These are phyloP conservation scores for Gymnosoma rotundatum DNA, from an alignment of 2,888 invertebrate species.

Conservation along the genomic window DNA sequence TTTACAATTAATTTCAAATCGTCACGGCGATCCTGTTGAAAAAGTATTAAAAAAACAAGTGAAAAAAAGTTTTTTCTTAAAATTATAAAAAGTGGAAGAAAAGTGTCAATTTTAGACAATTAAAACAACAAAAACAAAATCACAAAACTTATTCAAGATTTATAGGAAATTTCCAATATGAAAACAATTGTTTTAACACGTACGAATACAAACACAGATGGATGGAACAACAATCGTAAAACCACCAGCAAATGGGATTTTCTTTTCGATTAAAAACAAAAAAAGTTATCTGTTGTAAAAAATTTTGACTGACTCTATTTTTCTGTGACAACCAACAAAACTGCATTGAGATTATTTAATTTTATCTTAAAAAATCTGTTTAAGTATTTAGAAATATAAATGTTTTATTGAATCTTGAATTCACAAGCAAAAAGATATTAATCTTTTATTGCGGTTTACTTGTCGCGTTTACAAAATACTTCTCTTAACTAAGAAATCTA, in stretches of 20 bases:
- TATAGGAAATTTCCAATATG: background rate
- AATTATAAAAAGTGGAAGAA: constrained; percentile 52
- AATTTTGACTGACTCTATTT: constrained; percentile 67
- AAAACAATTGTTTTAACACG: constrained; percentile 44
- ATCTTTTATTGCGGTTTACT: constrained; percentile 20
- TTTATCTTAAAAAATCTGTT: background rate
- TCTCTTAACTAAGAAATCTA: constrained; percentile 52
- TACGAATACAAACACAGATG: constrained; percentile 25
- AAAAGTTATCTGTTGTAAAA: constrained; percentile 7
- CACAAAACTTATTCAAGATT: constrained; percentile 12
- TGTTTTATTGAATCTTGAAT: constrained; percentile 4
- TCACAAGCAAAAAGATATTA: background rate
- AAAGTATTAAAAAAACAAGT: constrained; percentile 5
- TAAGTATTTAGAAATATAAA: background rate
- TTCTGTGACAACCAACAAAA: constrained; percentile 78
- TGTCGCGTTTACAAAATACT: constrained; percentile 35
- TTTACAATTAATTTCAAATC: constrained; percentile 80
- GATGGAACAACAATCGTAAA: background rate
- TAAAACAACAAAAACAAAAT: constrained; percentile 21
- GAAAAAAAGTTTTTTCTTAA: constrained; percentile 14
- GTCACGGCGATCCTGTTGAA: constrained; percentile 80
- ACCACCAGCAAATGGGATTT: constrained; percentile 1
- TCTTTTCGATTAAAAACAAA: constrained; percentile 4
- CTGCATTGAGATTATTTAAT: constrained; percentile 74
- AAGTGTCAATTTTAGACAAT: background rate